Percentiles rank a stretch among this genome's conserved stretches.
Conservation (phyloP, 2,113 vertebrate species). For the Myrmophylax atrothorax region DNA sequence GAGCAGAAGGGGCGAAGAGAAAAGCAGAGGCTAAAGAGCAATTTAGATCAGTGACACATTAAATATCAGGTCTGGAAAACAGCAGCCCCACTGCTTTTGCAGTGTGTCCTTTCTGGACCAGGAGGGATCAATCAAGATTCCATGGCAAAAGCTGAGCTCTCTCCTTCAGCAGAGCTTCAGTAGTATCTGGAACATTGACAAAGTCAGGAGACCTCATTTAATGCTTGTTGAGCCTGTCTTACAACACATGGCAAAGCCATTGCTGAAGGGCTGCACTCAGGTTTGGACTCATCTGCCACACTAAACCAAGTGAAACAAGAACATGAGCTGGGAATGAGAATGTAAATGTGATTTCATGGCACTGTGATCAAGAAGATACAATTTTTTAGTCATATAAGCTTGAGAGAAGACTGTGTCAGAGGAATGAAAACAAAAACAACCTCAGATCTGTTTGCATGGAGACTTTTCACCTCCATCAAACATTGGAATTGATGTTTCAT, state of each 20-base stretch:
- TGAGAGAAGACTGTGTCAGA: slow-evolving; percentile 17
- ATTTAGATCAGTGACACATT: background rate
- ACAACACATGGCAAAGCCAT: background rate
- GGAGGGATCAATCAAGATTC: background rate
- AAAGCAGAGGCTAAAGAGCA: background rate
- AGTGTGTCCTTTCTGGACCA: background rate
- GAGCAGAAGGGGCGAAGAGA: background rate
- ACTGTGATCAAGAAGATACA: background rate
- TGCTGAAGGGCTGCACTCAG: background rate
- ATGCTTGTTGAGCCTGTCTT: background rate
- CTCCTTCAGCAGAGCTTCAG: background rate
- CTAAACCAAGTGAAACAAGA: slow-evolving; percentile 14
- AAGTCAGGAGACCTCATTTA: background rate
- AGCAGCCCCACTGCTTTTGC: background rate
- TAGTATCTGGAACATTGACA: background rate
- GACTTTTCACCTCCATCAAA: background rate
- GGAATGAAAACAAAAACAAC: background rate
- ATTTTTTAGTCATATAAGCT: background rate
- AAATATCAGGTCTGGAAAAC: background rate
- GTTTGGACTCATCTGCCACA: background rate
- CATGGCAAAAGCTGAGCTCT: background rate
- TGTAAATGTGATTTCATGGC: slow-evolving; percentile 47
- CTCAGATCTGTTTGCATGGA: background rate
- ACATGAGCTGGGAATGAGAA: background rate
- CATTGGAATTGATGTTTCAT: background rate